Evolutionary conservation across 1,140 invertebrate genomes (phyloP).

Genomic region (Tetramorium parvispinum): DNA sequence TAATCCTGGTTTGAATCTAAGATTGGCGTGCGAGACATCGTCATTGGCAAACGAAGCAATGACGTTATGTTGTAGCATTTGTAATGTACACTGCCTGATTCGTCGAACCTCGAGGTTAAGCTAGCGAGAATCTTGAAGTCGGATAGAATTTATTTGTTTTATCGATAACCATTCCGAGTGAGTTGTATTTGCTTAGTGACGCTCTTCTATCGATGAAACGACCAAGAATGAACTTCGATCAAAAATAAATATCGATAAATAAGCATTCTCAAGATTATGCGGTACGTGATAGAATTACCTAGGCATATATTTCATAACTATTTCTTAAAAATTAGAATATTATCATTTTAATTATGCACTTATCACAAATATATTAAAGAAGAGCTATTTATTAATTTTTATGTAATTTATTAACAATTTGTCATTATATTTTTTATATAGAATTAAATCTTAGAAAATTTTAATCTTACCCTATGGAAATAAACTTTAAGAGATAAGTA

Average conservation of each 20-base stretch:
- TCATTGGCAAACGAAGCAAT: background rate
- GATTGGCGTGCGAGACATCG: background rate
- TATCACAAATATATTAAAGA: background rate
- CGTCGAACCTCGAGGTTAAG: background rate
- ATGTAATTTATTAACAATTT: background rate
- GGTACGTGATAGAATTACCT: background rate
- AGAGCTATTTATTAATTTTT: background rate
- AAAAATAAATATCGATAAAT: conserved; percentile 9
- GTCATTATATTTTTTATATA: background rate
- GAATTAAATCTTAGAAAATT: background rate
- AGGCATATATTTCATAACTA: background rate
- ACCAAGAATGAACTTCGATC: conserved; percentile 20
- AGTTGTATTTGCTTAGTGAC: conserved; percentile 26
- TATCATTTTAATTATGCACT: too few species aligned
- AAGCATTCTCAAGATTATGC: background rate
- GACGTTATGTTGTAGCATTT: background rate
- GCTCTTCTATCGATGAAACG: conserved; percentile 13
- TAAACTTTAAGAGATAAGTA: background rate
- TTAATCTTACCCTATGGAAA: background rate
- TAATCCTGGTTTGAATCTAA: background rate
- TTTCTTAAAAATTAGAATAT: background rate
- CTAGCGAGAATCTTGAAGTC: background rate
- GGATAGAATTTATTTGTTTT: conserved; percentile 30
- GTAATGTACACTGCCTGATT: background rate
- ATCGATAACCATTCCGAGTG: conserved; percentile 22